Conservation (phyloP, 1,140 invertebrate genomes). For the Tenebrio molitor region DNA sequence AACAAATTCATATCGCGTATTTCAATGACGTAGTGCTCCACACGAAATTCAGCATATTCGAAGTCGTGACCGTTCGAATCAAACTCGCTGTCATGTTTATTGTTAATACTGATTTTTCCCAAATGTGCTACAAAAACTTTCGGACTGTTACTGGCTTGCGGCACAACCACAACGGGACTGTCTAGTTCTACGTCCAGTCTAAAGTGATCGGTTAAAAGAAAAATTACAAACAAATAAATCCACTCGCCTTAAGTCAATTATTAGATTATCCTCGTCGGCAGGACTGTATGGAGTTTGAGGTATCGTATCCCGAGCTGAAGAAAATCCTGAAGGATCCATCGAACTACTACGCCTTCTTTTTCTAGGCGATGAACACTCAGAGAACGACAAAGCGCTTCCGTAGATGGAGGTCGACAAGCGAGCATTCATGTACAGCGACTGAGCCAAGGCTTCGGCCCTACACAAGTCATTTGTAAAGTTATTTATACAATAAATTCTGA, state of each 20-base stretch:
- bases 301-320: constrained; percentile 62
- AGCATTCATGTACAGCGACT: constrained; percentile 71
- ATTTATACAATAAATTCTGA: background rate
- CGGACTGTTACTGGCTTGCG: constrained; percentile 78
- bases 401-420: constrained; percentile 68
- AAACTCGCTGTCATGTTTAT: constrained; percentile 60
- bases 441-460: constrained; percentile 67
- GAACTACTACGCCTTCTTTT: constrained; percentile 65
- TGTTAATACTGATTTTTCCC: constrained; percentile 85
- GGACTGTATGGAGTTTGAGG: constrained; percentile 67
- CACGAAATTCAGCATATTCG: constrained; percentile 58
- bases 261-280: constrained; percentile 62
- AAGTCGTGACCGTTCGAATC: constrained; percentile 48
- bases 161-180: constrained; percentile 91
- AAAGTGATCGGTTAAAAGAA: too few species aligned
- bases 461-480: constrained; percentile 22
- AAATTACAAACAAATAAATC: too few species aligned
- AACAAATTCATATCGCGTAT: constrained; percentile 91
- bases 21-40: constrained; percentile 73
- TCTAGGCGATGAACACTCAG: constrained; percentile 62
- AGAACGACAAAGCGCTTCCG: constrained; percentile 62
- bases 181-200: constrained; percentile 85
- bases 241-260: constrained; percentile 57
- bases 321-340: constrained; percentile 61
- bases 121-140: constrained; percentile 94